phyloP scores from a whole-genome alignment of 2,113 vertebrate genomes.

The Cyrtonyx montezumae region DNA sequence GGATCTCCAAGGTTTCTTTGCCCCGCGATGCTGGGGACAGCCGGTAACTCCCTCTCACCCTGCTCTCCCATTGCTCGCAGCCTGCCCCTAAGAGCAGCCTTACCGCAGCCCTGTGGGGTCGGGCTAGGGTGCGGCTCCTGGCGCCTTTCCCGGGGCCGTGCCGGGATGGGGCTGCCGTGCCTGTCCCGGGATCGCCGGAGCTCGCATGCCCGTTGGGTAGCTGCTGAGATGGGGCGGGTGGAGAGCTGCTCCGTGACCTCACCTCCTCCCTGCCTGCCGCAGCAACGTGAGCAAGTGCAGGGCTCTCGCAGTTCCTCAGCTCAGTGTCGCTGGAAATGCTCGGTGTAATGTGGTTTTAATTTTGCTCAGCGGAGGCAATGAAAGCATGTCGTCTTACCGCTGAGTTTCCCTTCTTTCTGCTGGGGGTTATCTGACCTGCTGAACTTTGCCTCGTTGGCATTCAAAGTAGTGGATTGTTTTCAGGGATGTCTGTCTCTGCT shows the following conservation, averaged over 20 bases:
- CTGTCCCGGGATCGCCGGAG: not conserved
- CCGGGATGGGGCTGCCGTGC: not conserved
- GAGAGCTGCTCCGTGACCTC: not conserved
- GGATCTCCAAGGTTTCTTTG: not conserved
- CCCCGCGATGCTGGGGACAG: rapidly evolving
- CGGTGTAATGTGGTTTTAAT: not conserved
- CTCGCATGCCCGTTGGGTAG: not conserved
- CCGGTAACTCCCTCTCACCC: not conserved
- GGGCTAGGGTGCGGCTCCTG: not conserved
- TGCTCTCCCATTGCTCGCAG: rapidly evolving
- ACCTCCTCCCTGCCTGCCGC: not conserved
- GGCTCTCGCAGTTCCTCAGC: not conserved
- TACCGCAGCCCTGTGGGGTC: not conserved
- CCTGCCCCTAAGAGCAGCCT: not conserved
- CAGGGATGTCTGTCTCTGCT: not conserved
- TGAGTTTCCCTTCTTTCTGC: not conserved
- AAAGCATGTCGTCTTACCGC: rapidly evolving
- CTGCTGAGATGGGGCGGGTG: rapidly evolving
- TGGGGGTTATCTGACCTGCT: not conserved
- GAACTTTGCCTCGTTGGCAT: not conserved
- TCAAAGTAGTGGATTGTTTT: rapidly evolving
- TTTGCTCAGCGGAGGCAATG: rapidly evolving
- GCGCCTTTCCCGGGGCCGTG: not conserved
- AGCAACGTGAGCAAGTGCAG: not conserved
- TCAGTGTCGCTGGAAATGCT: not conserved